Evolutionary conservation across 2,113 vertebrate genomes (phyloP), one percentile per base, ranked within the genome.

Genomic region (Tetrax tetrax): DNA sequence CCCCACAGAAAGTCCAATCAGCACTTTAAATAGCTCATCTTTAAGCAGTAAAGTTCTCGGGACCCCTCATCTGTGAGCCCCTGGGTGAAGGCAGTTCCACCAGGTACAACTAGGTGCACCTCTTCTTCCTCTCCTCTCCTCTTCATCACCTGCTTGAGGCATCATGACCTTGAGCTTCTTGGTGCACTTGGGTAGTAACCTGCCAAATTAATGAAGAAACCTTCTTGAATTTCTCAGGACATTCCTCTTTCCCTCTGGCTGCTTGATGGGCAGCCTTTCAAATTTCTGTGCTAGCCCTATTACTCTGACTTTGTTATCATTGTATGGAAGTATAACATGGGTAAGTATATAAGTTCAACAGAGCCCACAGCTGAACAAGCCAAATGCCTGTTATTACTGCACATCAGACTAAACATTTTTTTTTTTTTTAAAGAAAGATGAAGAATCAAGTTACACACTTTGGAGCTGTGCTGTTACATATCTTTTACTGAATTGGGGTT

Each of bases 331-430:
- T 68, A 90, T 97, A 97, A 87, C 82, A 93, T 1, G 69, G 47
- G 41, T 75, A 81, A 93, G 90, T 75, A 61, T 76, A 33, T 74
- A 97, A 94, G 76, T 96, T 95, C 89, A 93, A 81, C 38, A 87
- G 59, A 96, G 54, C 78, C 69, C 85, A 60, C 97, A 97, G 97
- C 87, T 60, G 92, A 97, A 94, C 87, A 96, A 97, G 89, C 85
- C 82, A 93, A 85, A 56, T 72, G 79, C 76, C 91, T 97, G 83
- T 97, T 98, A 96, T 97, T 96, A 93, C 96, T 95, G 83, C 56
- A 90, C 92, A 97, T 93, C 92, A 97, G 94, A 98, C 94, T 97
- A 95, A 98, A 96, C 94, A 78, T 14, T 59, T 91, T 80, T 91
- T 77, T 87, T 89, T 83, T 45, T 79, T 74, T 45, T 20, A 27